Percentiles rank a stretch among this genome's conserved stretches.
Evolutionary conservation across 2,113 vertebrate species (phyloP).

Genomic region (Aegotheles bennettii): DNA sequence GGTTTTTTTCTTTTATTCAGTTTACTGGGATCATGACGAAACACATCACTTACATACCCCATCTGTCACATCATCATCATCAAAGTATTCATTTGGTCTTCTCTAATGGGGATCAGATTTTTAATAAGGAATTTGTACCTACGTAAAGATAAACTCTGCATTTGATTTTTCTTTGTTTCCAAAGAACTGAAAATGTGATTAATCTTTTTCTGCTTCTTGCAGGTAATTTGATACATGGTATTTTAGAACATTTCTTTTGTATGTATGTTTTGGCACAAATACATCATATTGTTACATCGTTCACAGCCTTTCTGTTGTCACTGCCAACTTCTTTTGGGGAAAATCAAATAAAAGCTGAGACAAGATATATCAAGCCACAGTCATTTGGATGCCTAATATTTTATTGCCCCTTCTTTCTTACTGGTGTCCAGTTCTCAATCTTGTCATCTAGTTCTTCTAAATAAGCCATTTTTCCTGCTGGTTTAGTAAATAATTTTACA

Average conservation of each 20-base stretch:
- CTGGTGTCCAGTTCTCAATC: background rate
- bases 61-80: background rate
- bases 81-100: background rate
- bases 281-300: slow-evolving; percentile 51
- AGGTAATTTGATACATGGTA: slow-evolving; percentile 59
- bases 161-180: slow-evolving; percentile 51
- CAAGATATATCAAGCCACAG: slow-evolving; percentile 56
- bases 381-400: slow-evolving; percentile 24
- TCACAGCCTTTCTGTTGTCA: slow-evolving; percentile 52
- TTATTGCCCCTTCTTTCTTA: slow-evolving; percentile 4
- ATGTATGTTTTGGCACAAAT: slow-evolving; percentile 64
- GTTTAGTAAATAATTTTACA: background rate
- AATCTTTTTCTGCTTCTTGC: slow-evolving; percentile 44
- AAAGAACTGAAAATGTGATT: slow-evolving; percentile 38
- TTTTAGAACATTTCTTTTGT: slow-evolving; percentile 61
- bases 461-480: background rate
- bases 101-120: background rate
- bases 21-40: background rate
- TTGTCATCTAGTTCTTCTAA: background rate
- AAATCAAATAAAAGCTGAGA: slow-evolving; percentile 70
- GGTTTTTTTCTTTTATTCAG: background rate
- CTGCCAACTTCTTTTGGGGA: slow-evolving; percentile 56
- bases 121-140: background rate
- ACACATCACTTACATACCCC: background rate
- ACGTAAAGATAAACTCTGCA: background rate